Conservation (phyloP, 2,888 invertebrate species). For the Ophion slaviceki region DNA sequence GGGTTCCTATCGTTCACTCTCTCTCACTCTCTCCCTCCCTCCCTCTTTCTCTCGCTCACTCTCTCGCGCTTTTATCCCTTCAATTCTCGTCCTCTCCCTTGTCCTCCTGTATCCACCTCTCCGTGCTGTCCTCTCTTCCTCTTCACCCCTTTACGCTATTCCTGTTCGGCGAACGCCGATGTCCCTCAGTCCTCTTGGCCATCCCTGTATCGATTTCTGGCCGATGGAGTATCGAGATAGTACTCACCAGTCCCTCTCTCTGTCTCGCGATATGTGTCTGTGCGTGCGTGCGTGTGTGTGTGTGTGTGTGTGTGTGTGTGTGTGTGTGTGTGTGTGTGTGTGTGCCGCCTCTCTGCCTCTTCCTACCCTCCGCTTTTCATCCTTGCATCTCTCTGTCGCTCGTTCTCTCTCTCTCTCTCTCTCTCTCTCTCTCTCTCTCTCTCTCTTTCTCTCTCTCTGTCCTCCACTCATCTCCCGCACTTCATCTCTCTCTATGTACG, state of each 20-base stretch:
- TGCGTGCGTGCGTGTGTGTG: constrained; percentile 42
- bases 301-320: constrained; percentile 43
- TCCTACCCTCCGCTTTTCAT: constrained; percentile 22
- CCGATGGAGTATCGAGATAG: constrained; percentile 77
- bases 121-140: constrained; percentile 2
- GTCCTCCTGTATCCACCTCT: constrained; percentile 24
- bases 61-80: constrained; percentile 16
- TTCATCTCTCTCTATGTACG: not conserved
- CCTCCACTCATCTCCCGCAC: not conserved
- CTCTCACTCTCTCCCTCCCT: constrained; percentile 36
- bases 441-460: constrained; percentile 14
- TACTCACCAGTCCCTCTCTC: constrained; percentile 62
- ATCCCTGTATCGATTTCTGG: constrained; percentile 79
- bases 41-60: constrained; percentile 18
- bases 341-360: constrained; percentile 21
- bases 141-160: constrained; percentile 41
- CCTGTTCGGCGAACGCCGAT: constrained; percentile 58
- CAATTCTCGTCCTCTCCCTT: constrained; percentile 3
- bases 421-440: not conserved
- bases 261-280: constrained; percentile 38
- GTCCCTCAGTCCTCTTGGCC: constrained; percentile 69
- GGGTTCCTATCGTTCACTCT: constrained; percentile 57
- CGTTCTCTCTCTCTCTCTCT: not conserved
- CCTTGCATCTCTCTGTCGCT: not conserved
- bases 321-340: constrained; percentile 35